Percentiles rank a stretch among this genome's conserved stretches.
phyloP scores from a whole-genome alignment of 2,888 invertebrate species.

The Zhengitettix transpicula region DNA sequence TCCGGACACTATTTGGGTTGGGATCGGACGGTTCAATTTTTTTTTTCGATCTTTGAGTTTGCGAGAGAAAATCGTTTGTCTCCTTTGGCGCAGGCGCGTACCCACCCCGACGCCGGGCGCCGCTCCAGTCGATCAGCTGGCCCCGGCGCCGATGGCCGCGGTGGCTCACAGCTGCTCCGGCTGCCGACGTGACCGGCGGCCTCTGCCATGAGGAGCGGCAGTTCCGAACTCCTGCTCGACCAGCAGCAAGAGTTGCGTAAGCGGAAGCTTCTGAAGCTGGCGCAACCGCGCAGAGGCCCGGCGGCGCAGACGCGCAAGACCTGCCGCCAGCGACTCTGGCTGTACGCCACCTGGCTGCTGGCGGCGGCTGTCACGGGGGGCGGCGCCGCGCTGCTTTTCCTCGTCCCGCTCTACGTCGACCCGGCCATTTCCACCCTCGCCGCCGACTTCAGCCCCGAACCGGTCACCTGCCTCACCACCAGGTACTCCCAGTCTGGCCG shows the following conservation, averaged over 20 bases:
- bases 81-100: too few relatives aligned
- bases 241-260: slow-evolving; percentile 51
- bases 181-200: not conserved
- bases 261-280: slow-evolving; percentile 38
- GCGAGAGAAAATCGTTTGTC: too few relatives aligned
- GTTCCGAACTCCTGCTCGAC: slow-evolving; percentile 61
- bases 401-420: slow-evolving; percentile 56
- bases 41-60: too few relatives aligned
- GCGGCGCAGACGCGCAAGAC: slow-evolving; percentile 27
- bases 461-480: slow-evolving; percentile 55
- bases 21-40: too few relatives aligned
- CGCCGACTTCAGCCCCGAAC: slow-evolving; percentile 54
- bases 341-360: slow-evolving; percentile 52
- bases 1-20: too few relatives aligned
- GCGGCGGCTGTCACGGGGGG: slow-evolving; percentile 54
- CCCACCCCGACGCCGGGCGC: too few relatives aligned
- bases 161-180: not conserved
- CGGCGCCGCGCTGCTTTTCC: slow-evolving; percentile 52
- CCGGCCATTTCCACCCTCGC: slow-evolving; percentile 39
- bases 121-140: too few relatives aligned
- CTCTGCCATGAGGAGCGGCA: slow-evolving; percentile 47
- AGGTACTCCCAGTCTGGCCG: slow-evolving; percentile 19
- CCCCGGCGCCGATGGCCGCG: not conserved
- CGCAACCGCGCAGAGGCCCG: slow-evolving; percentile 30
- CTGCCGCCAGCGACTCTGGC: slow-evolving; percentile 49